Evolutionary conservation across 1,140 invertebrate genomes (phyloP).

Genomic region (Nixonia krombeini): DNA sequence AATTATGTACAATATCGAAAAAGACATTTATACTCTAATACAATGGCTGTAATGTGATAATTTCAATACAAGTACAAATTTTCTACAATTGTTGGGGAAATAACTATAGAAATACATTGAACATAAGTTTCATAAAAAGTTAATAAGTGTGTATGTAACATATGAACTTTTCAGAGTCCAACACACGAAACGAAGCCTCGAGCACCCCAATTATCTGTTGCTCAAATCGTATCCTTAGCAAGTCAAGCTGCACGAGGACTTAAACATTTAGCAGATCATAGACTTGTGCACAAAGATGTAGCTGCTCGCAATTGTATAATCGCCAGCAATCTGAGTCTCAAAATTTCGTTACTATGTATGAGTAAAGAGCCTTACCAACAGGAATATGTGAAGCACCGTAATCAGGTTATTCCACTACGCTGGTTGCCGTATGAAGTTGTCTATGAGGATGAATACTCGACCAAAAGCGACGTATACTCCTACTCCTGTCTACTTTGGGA

Average conservation of each 20-base stretch:
- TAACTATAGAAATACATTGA: no score
- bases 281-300: constrained; percentile 89
- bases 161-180: no score
- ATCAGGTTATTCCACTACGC: constrained; percentile 77
- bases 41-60: no score
- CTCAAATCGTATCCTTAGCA: constrained; percentile 81
- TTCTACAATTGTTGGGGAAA: no score
- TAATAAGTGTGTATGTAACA: no score
- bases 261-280: constrained; percentile 82
- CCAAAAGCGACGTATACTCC: constrained; percentile 95
- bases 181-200: constrained; percentile 66
- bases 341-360: constrained; percentile 86
- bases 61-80: no score
- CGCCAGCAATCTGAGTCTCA: constrained; percentile 85
- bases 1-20: no score
- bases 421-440: constrained; percentile 93
- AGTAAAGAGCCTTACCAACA: constrained; percentile 87
- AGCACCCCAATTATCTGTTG: constrained; percentile 77
- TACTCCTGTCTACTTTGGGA: constrained; percentile 94
- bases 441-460: constrained; percentile 91
- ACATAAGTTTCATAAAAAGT: no score
- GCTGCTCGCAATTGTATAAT: constrained; percentile 95
- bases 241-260: constrained; percentile 88
- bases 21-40: no score
- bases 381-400: constrained; percentile 87